These are phyloP conservation scores for Zygogramma bicolorata DNA, from an alignment of 2,888 invertebrate genomes.

Conservation along the genomic window DNA sequence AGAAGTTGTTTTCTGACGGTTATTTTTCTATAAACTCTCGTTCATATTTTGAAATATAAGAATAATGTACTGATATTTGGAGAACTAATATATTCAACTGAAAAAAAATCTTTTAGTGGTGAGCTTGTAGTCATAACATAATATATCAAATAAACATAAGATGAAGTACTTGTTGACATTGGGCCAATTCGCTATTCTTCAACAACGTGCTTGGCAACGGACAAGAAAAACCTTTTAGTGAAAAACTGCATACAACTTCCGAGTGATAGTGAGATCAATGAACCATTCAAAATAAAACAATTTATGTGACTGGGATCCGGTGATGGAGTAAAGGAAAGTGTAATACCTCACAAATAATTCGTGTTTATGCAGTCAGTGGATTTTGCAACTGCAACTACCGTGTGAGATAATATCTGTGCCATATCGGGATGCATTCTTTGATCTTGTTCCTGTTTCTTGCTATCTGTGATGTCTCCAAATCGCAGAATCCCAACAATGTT, in stretches of 20 bases:
- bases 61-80: no score
- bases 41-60: no score
- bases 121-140: no score
- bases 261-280: conserved; percentile 39
- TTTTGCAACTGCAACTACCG: conserved; percentile 11
- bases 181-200: not conserved
- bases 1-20: no score
- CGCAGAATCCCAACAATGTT: conserved; percentile 57
- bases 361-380: conserved; percentile 35
- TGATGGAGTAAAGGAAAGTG: conserved; percentile 47
- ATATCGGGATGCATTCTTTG: conserved; percentile 6
- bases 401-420: conserved; percentile 7
- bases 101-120: no score
- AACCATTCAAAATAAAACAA: conserved; percentile 44
- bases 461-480: not conserved
- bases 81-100: no score
- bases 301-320: conserved; percentile 8
- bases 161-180: no score
- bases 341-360: conserved; percentile 33
- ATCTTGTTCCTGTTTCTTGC: not conserved
- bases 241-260: not conserved
- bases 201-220: not conserved
- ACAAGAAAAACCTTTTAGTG: not conserved
- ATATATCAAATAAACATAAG: no score
- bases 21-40: no score